These are phyloP conservation scores for Tortrix viridana DNA, from an alignment of 2,888 invertebrate species.

Conservation along the genomic window DNA sequence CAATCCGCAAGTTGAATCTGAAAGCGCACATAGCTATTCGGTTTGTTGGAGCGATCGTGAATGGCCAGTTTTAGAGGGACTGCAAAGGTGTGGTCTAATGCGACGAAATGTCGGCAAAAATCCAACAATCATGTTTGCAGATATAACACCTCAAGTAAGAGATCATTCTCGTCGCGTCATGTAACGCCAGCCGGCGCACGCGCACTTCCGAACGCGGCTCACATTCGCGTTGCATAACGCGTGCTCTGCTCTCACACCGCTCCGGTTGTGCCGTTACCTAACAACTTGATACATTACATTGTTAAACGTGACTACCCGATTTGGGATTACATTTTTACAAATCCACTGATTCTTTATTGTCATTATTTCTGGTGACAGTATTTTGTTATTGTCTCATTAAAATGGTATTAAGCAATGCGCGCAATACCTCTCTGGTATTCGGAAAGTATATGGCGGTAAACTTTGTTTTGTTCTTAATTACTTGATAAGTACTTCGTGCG, in stretches of 20 bases:
- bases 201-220: constrained; percentile 62
- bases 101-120: too few relatives aligned
- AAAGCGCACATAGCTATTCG: too few relatives aligned
- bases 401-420: constrained; percentile 13
- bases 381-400: constrained; percentile 11
- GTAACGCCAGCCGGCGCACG: constrained; percentile 36
- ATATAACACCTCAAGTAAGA: too few relatives aligned
- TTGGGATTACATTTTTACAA: constrained; percentile 24
- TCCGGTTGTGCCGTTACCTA: constrained; percentile 29
- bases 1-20: too few relatives aligned
- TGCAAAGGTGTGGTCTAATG: too few relatives aligned
- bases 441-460: too few relatives aligned
- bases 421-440: too few relatives aligned
- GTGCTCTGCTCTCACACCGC: constrained; percentile 20
- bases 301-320: constrained; percentile 32
- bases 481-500: too few relatives aligned
- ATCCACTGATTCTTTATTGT: constrained; percentile 25
- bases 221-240: constrained; percentile 47
- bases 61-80: too few relatives aligned
- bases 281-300: constrained; percentile 34
- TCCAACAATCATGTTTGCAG: too few relatives aligned
- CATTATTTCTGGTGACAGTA: constrained; percentile 24
- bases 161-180: not conserved
- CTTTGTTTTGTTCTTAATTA: too few relatives aligned
- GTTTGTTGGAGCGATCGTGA: too few relatives aligned